These are phyloP conservation scores for Galeopsomyia nigrocyanea DNA, from an alignment of 2,888 invertebrate genomes.

Conservation along the genomic window DNA sequence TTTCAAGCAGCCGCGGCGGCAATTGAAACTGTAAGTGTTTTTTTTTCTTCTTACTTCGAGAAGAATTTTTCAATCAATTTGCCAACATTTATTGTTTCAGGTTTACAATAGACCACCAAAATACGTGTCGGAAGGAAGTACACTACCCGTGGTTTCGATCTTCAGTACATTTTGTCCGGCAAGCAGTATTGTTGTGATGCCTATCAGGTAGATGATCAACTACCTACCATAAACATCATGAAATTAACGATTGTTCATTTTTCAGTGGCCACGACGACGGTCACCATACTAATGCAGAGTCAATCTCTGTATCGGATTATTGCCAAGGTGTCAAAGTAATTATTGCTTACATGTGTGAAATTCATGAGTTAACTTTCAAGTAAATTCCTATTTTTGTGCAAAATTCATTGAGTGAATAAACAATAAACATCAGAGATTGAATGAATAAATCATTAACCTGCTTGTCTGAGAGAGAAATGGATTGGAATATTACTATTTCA, in stretches of 20 bases:
- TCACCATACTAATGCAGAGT: slow-evolving; percentile 46
- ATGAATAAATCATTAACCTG: no score
- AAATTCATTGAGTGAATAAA: no score
- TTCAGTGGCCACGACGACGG: slow-evolving; percentile 48
- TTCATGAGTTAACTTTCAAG: slow-evolving; percentile 48
- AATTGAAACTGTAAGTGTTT: slow-evolving; percentile 48
- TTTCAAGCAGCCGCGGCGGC: slow-evolving; percentile 52
- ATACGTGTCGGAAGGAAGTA: slow-evolving; percentile 52
- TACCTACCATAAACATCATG: slow-evolving; percentile 9
- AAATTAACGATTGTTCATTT: slow-evolving; percentile 31
- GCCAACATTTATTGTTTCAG: slow-evolving; percentile 39
- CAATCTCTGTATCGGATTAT: slow-evolving; percentile 50
- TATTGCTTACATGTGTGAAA: slow-evolving; percentile 54
- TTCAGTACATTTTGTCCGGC: slow-evolving; percentile 46
- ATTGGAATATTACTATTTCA: no score
- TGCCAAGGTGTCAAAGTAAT: slow-evolving; percentile 51
- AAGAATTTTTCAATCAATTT: not conserved
- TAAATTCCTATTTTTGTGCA: not conserved
- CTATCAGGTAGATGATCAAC: slow-evolving; percentile 49
- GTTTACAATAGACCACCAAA: slow-evolving; percentile 49
- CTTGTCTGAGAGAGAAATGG: no score
- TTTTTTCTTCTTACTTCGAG: no score
- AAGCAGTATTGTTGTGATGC: slow-evolving; percentile 52
- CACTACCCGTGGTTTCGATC: slow-evolving; percentile 52
- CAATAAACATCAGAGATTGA: no score